A percentile compares a stretch with the other conserved stretches of the same genome.
Conservation (phyloP, 1,140 invertebrate species). For the Sinonovacula constricta region DNA sequence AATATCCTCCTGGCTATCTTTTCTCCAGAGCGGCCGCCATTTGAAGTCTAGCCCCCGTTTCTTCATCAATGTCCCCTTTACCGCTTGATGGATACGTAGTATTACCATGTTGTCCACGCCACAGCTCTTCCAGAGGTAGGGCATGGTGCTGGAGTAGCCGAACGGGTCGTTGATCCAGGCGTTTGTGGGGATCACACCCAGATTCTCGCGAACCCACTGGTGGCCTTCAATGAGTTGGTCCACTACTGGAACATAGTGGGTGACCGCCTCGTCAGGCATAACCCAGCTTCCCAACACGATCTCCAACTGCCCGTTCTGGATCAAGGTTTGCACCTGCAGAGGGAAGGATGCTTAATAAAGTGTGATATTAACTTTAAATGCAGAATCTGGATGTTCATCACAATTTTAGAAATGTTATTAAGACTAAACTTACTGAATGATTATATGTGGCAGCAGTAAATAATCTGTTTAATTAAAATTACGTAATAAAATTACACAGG, state of each 20-base stretch:
- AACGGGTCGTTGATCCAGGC: conserved; percentile 98
- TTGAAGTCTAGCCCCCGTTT: conserved; percentile 90
- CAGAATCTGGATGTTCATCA: too few species aligned
- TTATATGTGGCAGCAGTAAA: too few species aligned
- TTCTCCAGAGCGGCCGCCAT: conserved; percentile 96
- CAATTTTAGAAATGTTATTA: too few species aligned
- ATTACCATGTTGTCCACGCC: conserved; percentile 91
- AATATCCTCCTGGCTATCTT: conserved; percentile 27
- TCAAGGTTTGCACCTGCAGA: conserved; percentile 29
- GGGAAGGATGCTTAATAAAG: too few species aligned
- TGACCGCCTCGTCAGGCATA: conserved; percentile 97
- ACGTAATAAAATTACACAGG: too few species aligned
- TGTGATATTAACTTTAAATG: too few species aligned
- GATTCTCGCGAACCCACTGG: conserved; percentile 92
- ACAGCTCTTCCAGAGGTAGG: conserved; percentile 88
- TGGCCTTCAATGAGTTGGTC: conserved; percentile 96
- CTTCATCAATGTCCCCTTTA: conserved; percentile 92
- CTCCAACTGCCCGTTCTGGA: conserved; percentile 86
- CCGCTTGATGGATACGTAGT: conserved; percentile 94
- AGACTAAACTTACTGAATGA: too few species aligned
- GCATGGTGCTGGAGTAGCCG: conserved; percentile 89
- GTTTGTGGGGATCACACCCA: conserved; percentile 86
- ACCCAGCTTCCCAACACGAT: conserved; percentile 97
- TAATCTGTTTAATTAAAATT: too few species aligned
- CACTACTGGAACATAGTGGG: conserved; percentile 94